Evolutionary conservation across 2,113 vertebrate species (phyloP).

Genomic region (Urocolius indicus): DNA sequence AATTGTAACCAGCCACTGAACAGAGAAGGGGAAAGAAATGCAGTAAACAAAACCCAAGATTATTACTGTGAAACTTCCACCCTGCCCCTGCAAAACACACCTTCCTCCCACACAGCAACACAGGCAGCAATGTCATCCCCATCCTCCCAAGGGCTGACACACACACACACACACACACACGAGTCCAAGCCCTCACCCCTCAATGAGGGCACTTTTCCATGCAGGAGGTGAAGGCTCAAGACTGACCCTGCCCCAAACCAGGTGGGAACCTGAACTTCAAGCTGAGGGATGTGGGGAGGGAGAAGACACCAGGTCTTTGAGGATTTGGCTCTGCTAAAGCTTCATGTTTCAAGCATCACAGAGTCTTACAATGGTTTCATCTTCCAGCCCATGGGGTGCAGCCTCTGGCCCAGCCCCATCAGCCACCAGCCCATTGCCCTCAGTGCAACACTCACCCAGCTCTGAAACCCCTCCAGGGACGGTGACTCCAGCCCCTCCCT

Average conservation of each 20-base stretch:
- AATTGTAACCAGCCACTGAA: background rate
- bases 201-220: background rate
- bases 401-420: too few species aligned
- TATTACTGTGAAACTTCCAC: background rate
- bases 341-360: background rate
- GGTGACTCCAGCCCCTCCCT: too few species aligned
- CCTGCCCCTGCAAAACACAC: background rate
- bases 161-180: background rate
- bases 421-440: too few species aligned
- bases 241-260: background rate
- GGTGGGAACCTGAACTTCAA: background rate
- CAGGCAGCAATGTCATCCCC: background rate
- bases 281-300: background rate
- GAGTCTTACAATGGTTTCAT: too few species aligned
- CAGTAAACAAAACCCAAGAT: background rate
- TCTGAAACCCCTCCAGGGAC: too few species aligned
- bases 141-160: background rate
- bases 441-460: too few species aligned
- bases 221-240: background rate
- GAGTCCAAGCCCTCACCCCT: background rate
- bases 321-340: background rate
- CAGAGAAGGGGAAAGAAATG: background rate
- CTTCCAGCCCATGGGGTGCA: too few species aligned
- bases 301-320: background rate
- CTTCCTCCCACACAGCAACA: background rate